A percentile compares a stretch with the other conserved stretches of the same genome.
Conservation (phyloP, 2,888 invertebrate genomes). For the Brachypalpus laphriformis region DNA sequence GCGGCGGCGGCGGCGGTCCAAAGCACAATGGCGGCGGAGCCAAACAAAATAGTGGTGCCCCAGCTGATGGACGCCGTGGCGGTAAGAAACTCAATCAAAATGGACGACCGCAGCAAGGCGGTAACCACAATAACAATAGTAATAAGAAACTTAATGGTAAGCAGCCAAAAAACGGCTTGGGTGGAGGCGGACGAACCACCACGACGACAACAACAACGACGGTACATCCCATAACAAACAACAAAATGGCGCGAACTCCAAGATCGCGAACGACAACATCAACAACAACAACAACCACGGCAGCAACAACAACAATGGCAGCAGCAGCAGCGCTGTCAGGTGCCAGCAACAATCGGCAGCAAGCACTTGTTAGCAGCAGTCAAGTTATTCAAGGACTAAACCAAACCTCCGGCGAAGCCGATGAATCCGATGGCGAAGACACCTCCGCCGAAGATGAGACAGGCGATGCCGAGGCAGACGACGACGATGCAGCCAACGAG, state of each 20-base stretch:
- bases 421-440: constrained; percentile 73
- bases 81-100: constrained; percentile 76
- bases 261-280: constrained; percentile 72
- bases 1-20: constrained; percentile 47
- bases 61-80: constrained; percentile 51
- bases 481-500: constrained; percentile 76
- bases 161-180: constrained; percentile 70
- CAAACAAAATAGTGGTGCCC: constrained; percentile 42
- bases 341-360: constrained; percentile 60
- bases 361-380: constrained; percentile 65
- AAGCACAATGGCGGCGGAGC: constrained; percentile 12
- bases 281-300: constrained; percentile 65
- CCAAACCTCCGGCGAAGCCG: constrained; percentile 54
- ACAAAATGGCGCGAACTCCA: constrained; percentile 66
- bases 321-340: constrained; percentile 22
- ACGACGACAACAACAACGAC: constrained; percentile 72
- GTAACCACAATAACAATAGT: constrained; percentile 73
- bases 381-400: constrained; percentile 62
- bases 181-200: constrained; percentile 71
- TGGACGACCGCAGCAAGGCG: constrained; percentile 75
- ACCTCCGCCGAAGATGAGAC: constrained; percentile 67
- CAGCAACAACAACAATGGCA: constrained; percentile 30
- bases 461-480: constrained; percentile 75
- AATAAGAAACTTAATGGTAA: constrained; percentile 73
- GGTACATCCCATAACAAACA: constrained; percentile 73